These are phyloP conservation scores for Molorchus minor DNA, from an alignment of 2,888 invertebrate genomes.

Conservation along the genomic window DNA sequence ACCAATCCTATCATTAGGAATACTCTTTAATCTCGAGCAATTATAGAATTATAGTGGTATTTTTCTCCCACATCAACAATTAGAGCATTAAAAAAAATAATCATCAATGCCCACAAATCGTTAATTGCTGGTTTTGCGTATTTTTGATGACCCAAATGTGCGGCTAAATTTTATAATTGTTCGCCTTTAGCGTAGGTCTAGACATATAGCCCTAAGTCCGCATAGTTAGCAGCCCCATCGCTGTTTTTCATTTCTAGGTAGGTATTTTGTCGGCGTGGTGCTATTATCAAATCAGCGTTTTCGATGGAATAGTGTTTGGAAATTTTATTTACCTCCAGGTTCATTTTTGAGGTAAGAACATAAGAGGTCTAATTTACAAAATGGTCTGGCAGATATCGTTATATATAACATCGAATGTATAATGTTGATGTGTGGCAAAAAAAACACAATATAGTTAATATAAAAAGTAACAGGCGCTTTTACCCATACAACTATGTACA, in stretches of 20 bases:
- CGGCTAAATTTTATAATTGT: conserved; percentile 37
- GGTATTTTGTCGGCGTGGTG: conserved; percentile 29
- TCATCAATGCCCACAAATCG: conserved; percentile 44
- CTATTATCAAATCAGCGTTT: conserved; percentile 29
- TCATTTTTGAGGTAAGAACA: too few species aligned
- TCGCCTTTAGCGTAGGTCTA: conserved; percentile 48
- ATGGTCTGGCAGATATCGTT: too few species aligned
- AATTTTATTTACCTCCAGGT: too few species aligned
- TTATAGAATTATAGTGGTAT: conserved; percentile 34
- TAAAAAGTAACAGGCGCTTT: too few species aligned
- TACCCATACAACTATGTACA: too few species aligned
- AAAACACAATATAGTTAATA: too few species aligned
- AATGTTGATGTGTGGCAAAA: too few species aligned
- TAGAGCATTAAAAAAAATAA: conserved; percentile 42
- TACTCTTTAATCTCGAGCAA: conserved; percentile 35
- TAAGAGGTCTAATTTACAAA: too few species aligned
- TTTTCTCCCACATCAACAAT: conserved; percentile 45
- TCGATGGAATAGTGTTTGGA: conserved; percentile 7
- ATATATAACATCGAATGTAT: too few species aligned
- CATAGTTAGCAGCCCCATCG: conserved; percentile 32
- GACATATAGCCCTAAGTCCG: conserved; percentile 47
- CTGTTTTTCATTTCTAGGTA: conserved; percentile 13
- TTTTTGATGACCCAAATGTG: conserved; percentile 44
- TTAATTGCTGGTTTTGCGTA: conserved; percentile 50
- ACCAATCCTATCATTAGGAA: conserved; percentile 29